phyloP scores from a whole-genome alignment of 35 echinoderm and acorn worm genomes.

The Heliocidaris erythrogramma region DNA sequence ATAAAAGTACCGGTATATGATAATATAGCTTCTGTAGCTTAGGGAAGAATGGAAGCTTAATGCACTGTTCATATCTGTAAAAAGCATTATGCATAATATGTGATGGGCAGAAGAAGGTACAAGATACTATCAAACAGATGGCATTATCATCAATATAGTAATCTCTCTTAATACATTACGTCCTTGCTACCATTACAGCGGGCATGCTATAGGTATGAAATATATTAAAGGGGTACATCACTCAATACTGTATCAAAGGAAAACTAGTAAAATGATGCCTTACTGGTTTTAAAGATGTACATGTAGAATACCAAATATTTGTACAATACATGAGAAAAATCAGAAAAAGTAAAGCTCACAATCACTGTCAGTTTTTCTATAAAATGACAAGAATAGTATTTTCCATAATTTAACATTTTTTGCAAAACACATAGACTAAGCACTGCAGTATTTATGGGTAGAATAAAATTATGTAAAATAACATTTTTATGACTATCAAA shows the following conservation, averaged over 20 bases:
- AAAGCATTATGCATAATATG: background rate
- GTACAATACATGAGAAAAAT: no score
- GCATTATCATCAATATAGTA: background rate
- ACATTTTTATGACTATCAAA: no score
- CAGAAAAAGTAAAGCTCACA: no score
- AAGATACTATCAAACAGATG: background rate
- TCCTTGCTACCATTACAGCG: background rate
- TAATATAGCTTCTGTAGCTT: background rate
- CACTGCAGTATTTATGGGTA: no score
- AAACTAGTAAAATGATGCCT: background rate
- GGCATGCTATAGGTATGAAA: background rate
- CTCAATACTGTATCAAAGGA: background rate
- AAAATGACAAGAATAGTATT: no score
- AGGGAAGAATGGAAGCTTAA: background rate
- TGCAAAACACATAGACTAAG: no score
- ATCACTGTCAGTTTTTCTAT: no score
- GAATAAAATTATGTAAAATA: no score
- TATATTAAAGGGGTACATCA: background rate
- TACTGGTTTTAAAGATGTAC: no score
- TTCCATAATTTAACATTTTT: no score
- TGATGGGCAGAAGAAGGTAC: background rate
- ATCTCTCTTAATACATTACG: background rate
- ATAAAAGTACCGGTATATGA: no score
- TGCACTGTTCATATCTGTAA: background rate
- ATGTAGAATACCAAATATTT: no score